Base-by-base conservation (phyloP, 2,888 invertebrate genomes). In the Gibbula magus region DNA sequence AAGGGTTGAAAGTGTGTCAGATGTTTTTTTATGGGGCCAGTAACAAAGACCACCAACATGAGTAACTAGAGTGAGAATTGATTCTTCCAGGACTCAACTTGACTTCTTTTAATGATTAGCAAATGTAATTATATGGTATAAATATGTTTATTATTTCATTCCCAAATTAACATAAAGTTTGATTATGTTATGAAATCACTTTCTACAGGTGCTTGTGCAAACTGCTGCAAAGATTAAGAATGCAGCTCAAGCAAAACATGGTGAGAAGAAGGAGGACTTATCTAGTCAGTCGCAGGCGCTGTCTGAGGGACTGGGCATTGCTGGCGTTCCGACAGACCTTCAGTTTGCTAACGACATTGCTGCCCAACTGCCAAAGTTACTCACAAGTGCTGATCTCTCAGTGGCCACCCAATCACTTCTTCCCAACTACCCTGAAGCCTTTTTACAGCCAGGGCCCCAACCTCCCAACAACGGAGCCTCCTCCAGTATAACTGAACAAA, bases 331-430 rank as follows among this genome's bases (percentile, higher is more conserved):
- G 10, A 29, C 75, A 8, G 75, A 54, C 35, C n/a, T 75, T 52
- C 75, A 75, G 54, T 35, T 75, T 75, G 53, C 79, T 10, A 81
- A 79, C 51, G 81, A 81, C 73, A 45, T 81, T 22, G 78, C 79
- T 53, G 75, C 76, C 25, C 78, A 81, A 70, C 79, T 81, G 79
- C 81, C 84, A 52, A 84, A 84, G 52, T 66, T 84, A 25, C 73
- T 82, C 67, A 79, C 76, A 25, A 75, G 61, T 56, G 76, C 66
- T 35, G 82, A 84, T 25, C 76, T 81, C 22, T 66, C 80, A 66
- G 75, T 81, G 16, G 32, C 81, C n/a, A 61, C 80, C 52, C 81
- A 81, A 51, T 78, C 81, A 3, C 76, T 81, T 20, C 74, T 81
- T 22, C 79, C 81, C 16, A 67, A 77, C 52, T 79, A 75, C 66